A percentile compares a stretch with the other conserved stretches of the same genome.
Evolutionary conservation across 1,140 invertebrate genomes (phyloP).

Genomic region (Caenorhabditis latens): DNA sequence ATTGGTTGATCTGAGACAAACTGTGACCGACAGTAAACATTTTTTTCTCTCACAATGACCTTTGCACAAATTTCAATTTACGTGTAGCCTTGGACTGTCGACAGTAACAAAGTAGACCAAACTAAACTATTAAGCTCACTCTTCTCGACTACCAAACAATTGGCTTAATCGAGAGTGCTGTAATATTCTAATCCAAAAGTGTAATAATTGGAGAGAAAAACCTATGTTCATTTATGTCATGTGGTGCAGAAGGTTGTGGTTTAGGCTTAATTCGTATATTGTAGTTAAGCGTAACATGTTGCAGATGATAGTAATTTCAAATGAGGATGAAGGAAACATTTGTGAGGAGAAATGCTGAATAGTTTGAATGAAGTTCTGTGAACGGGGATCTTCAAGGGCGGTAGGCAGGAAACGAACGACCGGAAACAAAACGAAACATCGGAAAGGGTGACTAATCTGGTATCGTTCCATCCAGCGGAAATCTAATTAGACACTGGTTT

Average conservation of each 20-base stretch:
- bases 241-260: neutral
- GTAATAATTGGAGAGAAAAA: constrained; percentile 8
- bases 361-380: neutral
- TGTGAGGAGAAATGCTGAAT: neutral
- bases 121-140: neutral
- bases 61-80: constrained; percentile 12
- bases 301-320: neutral
- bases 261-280: neutral
- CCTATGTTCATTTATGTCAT: constrained; percentile 1
- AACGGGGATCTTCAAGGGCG: constrained; percentile 1
- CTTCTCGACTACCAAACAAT: constrained; percentile 28
- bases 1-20: constrained; percentile 31
- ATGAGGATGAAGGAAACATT: neutral
- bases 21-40: constrained; percentile 2
- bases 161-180: neutral
- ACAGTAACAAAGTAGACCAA: neutral
- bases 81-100: constrained; percentile 17
- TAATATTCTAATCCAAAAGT: constrained; percentile 45
- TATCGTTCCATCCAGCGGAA: constrained; percentile 48
- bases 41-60: neutral
- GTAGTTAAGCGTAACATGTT: neutral
- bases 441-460: constrained; percentile 38
- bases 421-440: constrained; percentile 17
- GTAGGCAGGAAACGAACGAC: neutral
- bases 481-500: constrained; percentile 44